Percentiles rank a stretch among this genome's conserved stretches.
Evolutionary conservation across 1,140 invertebrate genomes (phyloP).

Genomic region (Micrasema minimum): DNA sequence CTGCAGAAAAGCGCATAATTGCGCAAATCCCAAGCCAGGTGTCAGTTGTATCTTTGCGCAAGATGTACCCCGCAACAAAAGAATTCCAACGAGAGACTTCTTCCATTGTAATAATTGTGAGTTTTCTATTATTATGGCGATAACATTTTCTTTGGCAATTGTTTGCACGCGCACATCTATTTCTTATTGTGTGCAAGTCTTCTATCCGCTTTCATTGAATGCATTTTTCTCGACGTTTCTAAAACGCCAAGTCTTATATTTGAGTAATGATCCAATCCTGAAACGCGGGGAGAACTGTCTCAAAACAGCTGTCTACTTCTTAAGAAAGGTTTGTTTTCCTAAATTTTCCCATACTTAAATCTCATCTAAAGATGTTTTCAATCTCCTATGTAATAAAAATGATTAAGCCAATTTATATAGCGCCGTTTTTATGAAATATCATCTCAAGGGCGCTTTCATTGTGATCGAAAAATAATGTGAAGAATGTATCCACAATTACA

Average conservation of each 20-base stretch:
- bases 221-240: background rate
- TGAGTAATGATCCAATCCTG: background rate
- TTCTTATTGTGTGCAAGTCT: conserved; percentile 31
- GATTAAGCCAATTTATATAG: no score
- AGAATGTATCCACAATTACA: no score
- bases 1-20: background rate
- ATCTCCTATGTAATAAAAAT: no score
- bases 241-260: background rate
- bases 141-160: conserved; percentile 51
- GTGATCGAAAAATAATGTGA: no score
- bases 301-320: conserved; percentile 20
- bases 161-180: conserved; percentile 42
- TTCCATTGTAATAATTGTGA: conserved; percentile 45
- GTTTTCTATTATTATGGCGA: conserved; percentile 50
- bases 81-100: conserved; percentile 50
- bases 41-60: conserved; percentile 42
- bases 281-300: conserved; percentile 19
- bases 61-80: conserved; percentile 49
- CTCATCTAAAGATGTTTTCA: no score
- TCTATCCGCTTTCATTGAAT: conserved; percentile 9
- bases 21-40: conserved; percentile 40
- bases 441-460: no score
- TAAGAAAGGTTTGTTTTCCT: background rate
- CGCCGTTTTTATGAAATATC: no score
- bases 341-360: conserved; percentile 4